Percentiles rank a stretch among this genome's conserved stretches.
Conservation (phyloP, 1,140 invertebrate species). For the Lethrus apterus region DNA sequence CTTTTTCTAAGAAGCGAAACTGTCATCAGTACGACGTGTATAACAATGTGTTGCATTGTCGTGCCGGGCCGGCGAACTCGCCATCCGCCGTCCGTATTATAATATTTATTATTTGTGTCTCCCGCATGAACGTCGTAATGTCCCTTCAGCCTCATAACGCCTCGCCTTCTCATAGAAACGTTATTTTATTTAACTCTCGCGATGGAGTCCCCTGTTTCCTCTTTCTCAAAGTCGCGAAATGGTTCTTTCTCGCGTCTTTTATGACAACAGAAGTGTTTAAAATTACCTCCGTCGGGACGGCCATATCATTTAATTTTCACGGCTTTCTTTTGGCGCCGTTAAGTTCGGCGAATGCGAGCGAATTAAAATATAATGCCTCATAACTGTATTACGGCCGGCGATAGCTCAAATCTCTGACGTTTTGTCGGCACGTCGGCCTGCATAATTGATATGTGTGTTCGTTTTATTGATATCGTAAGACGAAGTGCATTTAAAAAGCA, state of each 20-base stretch:
- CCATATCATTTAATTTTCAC: conserved; percentile 42
- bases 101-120: conserved; percentile 43
- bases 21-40: conserved; percentile 37
- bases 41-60: conserved; percentile 40
- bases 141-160: conserved; percentile 34
- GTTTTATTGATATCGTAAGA: no score
- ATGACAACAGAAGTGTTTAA: conserved; percentile 41
- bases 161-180: conserved; percentile 33
- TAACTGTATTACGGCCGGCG: conserved; percentile 30
- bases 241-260: conserved; percentile 36
- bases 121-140: conserved; percentile 32
- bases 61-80: conserved; percentile 14
- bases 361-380: conserved; percentile 35
- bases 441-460: conserved; percentile 25
- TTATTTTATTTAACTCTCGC: conserved; percentile 40
- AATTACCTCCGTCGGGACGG: conserved; percentile 37
- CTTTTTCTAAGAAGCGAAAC: conserved; percentile 41
- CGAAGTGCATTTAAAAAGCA: no score
- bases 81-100: conserved; percentile 32
- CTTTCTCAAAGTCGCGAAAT: conserved; percentile 35
- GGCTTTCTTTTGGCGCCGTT: conserved; percentile 16
- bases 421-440: conserved; percentile 11
- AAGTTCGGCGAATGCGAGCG: conserved; percentile 12
- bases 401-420: conserved; percentile 23
- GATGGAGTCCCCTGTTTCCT: conserved; percentile 33